Evolutionary conservation across 2,888 invertebrate genomes (phyloP), one percentile per base, ranked within the genome.

Genomic region (Drosophila lacicola): DNA sequence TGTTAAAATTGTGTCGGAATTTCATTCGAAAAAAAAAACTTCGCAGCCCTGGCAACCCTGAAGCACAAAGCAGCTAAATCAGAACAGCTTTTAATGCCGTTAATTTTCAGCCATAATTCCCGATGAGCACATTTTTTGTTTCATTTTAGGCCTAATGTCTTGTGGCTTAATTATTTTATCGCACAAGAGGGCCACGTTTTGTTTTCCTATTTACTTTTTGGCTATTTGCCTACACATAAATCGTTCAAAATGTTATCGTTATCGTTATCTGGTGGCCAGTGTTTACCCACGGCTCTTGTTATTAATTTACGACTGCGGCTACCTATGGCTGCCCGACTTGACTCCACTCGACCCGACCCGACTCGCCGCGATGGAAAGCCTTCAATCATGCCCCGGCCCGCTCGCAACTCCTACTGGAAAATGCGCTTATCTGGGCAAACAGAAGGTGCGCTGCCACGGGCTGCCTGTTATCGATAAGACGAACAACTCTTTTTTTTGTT

Each of bases 81-180:
- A 63, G 10, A 8, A 6, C 21, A 6, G 47, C 6, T 19, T 54
- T 45, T 13, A 41, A 56, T 53, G 55, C 60, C 53, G 17, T 51
- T 70, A 78, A 74, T 64, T 78, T 72, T 81, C 21, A 51, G 64
- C 68, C 53, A 60, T 42, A 37, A 51, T 39, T 49, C 55, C 29
- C 47, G 56, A 53, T 71, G 53, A 69, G 29, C 29, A 77, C 58
- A 62, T 54, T 42, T 70, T 65, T 37, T 39, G 33, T 49, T 67
- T 14, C 14, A 9, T 37, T 33, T 60, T 55, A 47, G 53, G 39
- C 46, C 67, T 57, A 54, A 56, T 51, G 50, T 46, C 57, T 70
- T 45, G 64, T 53, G 70, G 39, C 77, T 77, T 83, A 87, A 83
- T 83, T 85, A 80, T 74, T 85, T 87, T 84, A 87, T 84, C 79